Conservation (phyloP, 2,797 vertebrate species). For the Gymnothorax javanicus region DNA sequence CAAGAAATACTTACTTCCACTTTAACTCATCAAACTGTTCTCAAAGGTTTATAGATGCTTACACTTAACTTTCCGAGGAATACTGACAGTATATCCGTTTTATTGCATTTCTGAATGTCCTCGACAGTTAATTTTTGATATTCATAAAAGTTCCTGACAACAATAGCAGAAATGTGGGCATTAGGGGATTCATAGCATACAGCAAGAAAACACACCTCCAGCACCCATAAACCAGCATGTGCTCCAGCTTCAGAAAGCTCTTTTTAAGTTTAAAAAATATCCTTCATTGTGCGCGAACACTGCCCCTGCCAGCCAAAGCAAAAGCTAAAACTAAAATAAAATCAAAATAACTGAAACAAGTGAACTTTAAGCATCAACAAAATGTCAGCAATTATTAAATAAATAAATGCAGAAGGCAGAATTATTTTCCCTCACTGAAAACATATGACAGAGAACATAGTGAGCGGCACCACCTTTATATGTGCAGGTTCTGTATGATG, state of each 20-base stretch:
- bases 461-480: constrained; percentile 46
- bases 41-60: background rate
- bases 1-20: background rate
- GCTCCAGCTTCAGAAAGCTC: background rate
- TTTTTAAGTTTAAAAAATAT: background rate
- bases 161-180: background rate
- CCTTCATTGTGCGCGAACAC: background rate
- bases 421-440: background rate
- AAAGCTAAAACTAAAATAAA: background rate
- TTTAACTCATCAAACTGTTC: background rate
- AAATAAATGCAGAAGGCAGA: background rate
- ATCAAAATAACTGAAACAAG: background rate
- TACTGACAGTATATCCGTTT: background rate
- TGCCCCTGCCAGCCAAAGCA: background rate
- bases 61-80: background rate
- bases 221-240: background rate
- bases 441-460: background rate
- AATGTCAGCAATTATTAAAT: background rate
- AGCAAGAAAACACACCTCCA: background rate
- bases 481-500: constrained; percentile 34
- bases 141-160: background rate
- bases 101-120: background rate
- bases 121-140: background rate
- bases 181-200: background rate
- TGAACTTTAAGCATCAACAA: background rate